Base-by-base conservation (phyloP, 2,888 invertebrate species). In the Cantharis nigra region DNA sequence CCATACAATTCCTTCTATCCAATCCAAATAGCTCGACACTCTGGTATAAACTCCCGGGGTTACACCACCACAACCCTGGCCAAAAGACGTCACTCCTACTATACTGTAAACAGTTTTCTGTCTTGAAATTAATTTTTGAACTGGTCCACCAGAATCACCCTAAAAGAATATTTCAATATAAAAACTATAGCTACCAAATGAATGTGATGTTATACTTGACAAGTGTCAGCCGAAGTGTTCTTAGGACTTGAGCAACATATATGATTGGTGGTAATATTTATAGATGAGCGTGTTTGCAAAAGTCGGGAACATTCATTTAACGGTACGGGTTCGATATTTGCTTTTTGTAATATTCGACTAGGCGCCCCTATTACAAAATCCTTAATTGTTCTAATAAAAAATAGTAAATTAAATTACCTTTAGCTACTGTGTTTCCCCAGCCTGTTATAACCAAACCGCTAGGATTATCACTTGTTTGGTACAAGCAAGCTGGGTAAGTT, bases 401-500 rank as follows among this genome's bases (percentile, higher is more conserved):
- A 26, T 9, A 26, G 26, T 9, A 26, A 26, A 26, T 26, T 4
- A 64, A 33, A 49, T 72, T 72, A 79, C 79, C 79, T 14, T 63
- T 20, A n/a, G 30, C 26, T 3, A 23, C 63, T 5, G 75, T 77
- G 18, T 70, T 30, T 30, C 90, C 90, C 90, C 90, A 91, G 23
- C 90, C 89, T 13, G 88, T 87, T 0, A 88, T 86, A 13, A 87
- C 75, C 20, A 89, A 79, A 3, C 82, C 83, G 9, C 75, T 28
- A 3, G 84, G 83, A 81, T 88, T 85, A 71, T 87, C 85, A 14
- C 81, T 62, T 72, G 85, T 81, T 9, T 82, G 82, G 76, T 88
- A 87, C 65, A 91, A 85, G 84, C 91, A 91, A 9, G 90, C 90
- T 1, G 91, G 91, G 75, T 87, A 84, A 13, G 90, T 83, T 69